These are phyloP conservation scores for Flexamia atlantica DNA, from an alignment of 2,888 invertebrate genomes.

Conservation along the genomic window DNA sequence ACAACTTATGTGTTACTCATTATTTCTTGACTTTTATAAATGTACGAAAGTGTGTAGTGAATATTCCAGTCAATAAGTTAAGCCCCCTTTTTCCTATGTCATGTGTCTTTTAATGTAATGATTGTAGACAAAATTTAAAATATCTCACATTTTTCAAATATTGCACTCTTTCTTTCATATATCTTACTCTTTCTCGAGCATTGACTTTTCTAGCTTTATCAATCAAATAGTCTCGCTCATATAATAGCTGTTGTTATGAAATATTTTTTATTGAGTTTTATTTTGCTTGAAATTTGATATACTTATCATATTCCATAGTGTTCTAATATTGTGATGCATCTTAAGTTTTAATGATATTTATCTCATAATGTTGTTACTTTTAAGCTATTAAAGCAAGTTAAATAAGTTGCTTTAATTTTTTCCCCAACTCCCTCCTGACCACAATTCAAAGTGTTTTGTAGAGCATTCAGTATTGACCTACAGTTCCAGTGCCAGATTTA, in stretches of 20 bases:
- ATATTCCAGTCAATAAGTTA: too few relatives aligned
- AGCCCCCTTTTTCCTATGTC: too few relatives aligned
- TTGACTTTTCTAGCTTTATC: not conserved
- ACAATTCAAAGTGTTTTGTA: too few relatives aligned
- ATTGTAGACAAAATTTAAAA: too few relatives aligned
- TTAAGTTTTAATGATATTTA: slow-evolving; percentile 17
- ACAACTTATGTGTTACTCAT: too few relatives aligned
- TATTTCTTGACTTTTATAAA: too few relatives aligned
- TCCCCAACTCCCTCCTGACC: not conserved
- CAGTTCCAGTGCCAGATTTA: too few relatives aligned
- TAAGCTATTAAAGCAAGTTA: slow-evolving; percentile 38
- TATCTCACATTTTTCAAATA: too few relatives aligned
- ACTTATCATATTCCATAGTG: not conserved
- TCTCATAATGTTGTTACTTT: not conserved
- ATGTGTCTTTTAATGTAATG: too few relatives aligned
- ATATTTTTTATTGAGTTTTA: not conserved
- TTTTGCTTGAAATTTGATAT: not conserved
- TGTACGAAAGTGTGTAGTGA: too few relatives aligned
- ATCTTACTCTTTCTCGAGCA: not conserved
- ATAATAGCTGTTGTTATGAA: not conserved
- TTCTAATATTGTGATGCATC: not conserved
- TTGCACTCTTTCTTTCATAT: too few relatives aligned
- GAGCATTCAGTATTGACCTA: too few relatives aligned
- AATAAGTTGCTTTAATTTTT: not conserved
- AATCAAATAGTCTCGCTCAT: not conserved